phyloP scores from a whole-genome alignment of 1,140 invertebrate species.

The Atta texana region DNA sequence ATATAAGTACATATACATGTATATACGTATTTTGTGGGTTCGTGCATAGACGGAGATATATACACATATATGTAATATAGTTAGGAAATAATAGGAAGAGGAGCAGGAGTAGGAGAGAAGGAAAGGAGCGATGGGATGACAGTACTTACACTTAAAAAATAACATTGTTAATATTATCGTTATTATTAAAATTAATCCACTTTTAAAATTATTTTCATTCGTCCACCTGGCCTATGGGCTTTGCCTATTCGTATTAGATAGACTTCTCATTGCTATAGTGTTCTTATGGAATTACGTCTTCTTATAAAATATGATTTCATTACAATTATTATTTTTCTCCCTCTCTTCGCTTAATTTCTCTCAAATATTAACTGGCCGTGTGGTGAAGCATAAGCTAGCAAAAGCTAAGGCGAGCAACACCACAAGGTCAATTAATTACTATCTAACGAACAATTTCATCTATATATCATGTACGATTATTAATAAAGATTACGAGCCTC shows the following conservation, averaged over 20 bases:
- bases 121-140: conserved; percentile 56
- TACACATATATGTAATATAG: conserved; percentile 77
- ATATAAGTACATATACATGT: conserved; percentile 74
- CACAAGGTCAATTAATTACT: conserved; percentile 75
- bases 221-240: conserved; percentile 69
- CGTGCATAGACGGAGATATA: conserved; percentile 73
- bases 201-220: conserved; percentile 73
- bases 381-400: conserved; percentile 53
- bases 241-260: conserved; percentile 63
- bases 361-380: conserved; percentile 71
- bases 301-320: conserved; percentile 79
- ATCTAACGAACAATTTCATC: conserved; percentile 71
- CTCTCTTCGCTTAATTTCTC: conserved; percentile 69
- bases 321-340: conserved; percentile 76
- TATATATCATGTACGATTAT: conserved; percentile 68
- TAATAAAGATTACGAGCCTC: conserved; percentile 64
- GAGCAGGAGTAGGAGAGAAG: background rate
- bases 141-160: conserved; percentile 79
- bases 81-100: conserved; percentile 33
- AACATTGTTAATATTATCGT: conserved; percentile 76
- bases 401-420: conserved; percentile 40
- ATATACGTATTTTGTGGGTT: conserved; percentile 72
- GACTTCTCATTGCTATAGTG: conserved; percentile 68
- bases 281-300: conserved; percentile 64
- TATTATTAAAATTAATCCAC: conserved; percentile 74